Conservation (phyloP, 92 coral and sea anemone species). For the Nematostella vectensis region DNA sequence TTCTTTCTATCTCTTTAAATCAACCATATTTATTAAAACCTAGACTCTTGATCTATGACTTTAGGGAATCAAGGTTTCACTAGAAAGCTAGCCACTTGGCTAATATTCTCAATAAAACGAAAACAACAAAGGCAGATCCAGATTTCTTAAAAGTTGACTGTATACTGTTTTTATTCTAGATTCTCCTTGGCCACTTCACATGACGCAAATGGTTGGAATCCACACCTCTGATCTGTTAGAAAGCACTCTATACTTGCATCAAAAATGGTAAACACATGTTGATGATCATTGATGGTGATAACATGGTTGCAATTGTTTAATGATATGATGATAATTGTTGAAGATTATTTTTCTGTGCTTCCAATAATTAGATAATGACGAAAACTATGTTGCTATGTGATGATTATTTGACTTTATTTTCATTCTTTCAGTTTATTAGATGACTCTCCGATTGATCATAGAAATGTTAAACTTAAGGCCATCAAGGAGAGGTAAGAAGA, state of each 20-base stretch:
- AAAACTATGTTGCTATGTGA: not conserved
- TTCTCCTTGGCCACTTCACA: conserved; percentile 66
- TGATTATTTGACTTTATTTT: not conserved
- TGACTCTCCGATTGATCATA: conserved; percentile 76
- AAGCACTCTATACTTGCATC: conserved; percentile 52
- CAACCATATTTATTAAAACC: no score
- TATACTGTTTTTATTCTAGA: conserved; percentile 12
- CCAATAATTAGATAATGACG: not conserved
- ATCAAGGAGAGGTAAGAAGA: conserved; percentile 81
- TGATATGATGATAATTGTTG: no score
- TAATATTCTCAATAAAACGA: no score
- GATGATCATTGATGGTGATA: no score
- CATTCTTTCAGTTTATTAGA: conserved; percentile 54
- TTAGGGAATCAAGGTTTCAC: no score
- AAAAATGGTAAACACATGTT: conserved; percentile 73
- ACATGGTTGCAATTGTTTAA: no score
- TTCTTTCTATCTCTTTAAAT: no score
- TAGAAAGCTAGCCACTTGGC: no score
- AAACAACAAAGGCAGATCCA: no score
- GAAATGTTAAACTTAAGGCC: conserved; percentile 86
- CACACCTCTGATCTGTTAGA: conserved; percentile 42
- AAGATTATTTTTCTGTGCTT: no score
- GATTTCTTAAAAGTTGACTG: no score
- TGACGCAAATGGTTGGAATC: conserved; percentile 63
- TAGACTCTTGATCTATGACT: no score